These are phyloP conservation scores for Scopus umbretta DNA, from an alignment of 2,113 vertebrate genomes.

Conservation along the genomic window DNA sequence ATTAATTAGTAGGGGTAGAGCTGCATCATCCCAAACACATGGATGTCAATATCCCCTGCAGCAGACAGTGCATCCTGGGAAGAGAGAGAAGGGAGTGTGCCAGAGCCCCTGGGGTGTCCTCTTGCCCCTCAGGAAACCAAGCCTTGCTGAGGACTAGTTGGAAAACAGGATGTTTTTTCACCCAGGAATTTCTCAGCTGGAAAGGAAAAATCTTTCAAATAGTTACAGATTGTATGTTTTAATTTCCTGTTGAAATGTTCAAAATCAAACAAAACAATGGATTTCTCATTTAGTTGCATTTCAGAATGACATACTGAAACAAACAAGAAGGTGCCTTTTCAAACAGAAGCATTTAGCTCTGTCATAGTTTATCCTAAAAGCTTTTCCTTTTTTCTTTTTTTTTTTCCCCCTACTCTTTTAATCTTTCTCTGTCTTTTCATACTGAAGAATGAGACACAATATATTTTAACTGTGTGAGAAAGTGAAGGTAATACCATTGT, in stretches of 20 bases:
- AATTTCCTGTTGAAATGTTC: not conserved
- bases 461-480: not conserved
- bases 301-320: not conserved
- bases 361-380: not conserved
- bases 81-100: not conserved
- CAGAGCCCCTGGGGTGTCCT: not conserved
- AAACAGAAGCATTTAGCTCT: not conserved
- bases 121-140: not conserved
- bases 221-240: not conserved
- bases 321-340: not conserved
- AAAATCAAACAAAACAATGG: not conserved
- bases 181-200: not conserved
- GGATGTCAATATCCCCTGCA: not conserved
- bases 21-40: not conserved
- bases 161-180: not conserved
- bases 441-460: not conserved
- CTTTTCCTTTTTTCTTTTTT: not conserved
- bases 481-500: not conserved
- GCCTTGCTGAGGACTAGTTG: not conserved
- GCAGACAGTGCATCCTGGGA: not conserved
- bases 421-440: not conserved
- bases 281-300: not conserved
- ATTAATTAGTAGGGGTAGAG: not conserved
- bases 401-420: not conserved
- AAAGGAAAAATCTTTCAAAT: not conserved